These are phyloP conservation scores for Octodonta nipae DNA, from an alignment of 2,888 invertebrate species.

Conservation along the genomic window DNA sequence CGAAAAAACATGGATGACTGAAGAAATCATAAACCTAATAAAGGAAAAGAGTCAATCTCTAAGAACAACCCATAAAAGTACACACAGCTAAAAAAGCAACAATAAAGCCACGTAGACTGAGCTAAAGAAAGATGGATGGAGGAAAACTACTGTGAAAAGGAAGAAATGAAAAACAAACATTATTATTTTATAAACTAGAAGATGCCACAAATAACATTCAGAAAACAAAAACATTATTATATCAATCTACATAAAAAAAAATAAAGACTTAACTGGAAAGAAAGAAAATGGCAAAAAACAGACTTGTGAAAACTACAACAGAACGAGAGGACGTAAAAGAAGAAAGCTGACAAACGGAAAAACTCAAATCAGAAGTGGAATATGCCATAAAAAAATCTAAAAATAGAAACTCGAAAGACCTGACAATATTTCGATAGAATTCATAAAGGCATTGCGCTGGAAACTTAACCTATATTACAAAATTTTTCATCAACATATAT, in stretches of 20 bases:
- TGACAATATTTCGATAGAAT: slow-evolving; percentile 2
- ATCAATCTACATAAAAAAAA: too few species aligned
- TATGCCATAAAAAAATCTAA: neutral
- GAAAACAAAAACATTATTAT: neutral
- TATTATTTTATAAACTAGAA: slow-evolving; percentile 1
- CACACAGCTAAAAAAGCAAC: neutral
- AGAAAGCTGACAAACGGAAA: neutral
- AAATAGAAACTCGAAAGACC: neutral
- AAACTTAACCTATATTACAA: slow-evolving; percentile 3
- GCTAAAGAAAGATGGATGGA: slow-evolving; percentile 1
- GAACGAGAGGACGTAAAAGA: neutral
- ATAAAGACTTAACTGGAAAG: neutral
- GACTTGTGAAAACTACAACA: slow-evolving; percentile 2
- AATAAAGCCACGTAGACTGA: neutral
- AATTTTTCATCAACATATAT: neutral
- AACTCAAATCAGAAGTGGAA: neutral
- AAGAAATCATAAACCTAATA: slow-evolving; percentile 1
- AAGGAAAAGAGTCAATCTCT: neutral
- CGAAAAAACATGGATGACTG: neutral
- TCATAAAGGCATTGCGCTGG: slow-evolving; percentile 1
- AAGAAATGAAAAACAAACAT: neutral
- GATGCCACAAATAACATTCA: neutral
- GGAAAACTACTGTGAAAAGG: neutral
- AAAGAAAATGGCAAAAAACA: neutral
- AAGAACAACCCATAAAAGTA: neutral